Conservation (phyloP, 2,113 vertebrate species). For the Malurus elegans region DNA sequence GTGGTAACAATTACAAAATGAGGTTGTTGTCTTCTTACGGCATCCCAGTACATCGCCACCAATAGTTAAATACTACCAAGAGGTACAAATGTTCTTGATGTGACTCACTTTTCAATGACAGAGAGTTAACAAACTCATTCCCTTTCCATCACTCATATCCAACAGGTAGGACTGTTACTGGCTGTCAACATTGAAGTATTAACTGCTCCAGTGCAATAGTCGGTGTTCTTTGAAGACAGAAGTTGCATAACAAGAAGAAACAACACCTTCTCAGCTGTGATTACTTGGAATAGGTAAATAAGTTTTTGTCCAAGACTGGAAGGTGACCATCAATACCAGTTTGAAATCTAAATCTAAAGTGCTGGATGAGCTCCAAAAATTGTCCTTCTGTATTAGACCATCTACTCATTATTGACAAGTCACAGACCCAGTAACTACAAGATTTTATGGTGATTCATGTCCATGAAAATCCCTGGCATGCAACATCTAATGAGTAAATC, state of each 20-base stretch:
- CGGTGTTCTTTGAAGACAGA: neutral
- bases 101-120: neutral
- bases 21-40: neutral
- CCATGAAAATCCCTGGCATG: neutral
- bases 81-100: neutral
- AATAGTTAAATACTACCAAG: neutral
- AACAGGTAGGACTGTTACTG: neutral
- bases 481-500: neutral
- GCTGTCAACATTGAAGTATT: neutral
- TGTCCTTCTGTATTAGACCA: neutral
- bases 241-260: neutral
- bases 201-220: neutral
- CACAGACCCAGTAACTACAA: neutral
- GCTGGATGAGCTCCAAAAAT: neutral
- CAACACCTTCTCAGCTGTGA: neutral
- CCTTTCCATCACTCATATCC: neutral
- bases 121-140: neutral
- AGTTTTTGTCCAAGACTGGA: neutral
- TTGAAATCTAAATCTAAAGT: neutral
- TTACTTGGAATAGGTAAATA: neutral
- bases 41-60: neutral
- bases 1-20: neutral
- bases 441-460: neutral
- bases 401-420: neutral
- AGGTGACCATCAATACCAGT: neutral